These are phyloP conservation scores for Netelia melanura DNA, from an alignment of 2,888 invertebrate species.

Conservation along the genomic window DNA sequence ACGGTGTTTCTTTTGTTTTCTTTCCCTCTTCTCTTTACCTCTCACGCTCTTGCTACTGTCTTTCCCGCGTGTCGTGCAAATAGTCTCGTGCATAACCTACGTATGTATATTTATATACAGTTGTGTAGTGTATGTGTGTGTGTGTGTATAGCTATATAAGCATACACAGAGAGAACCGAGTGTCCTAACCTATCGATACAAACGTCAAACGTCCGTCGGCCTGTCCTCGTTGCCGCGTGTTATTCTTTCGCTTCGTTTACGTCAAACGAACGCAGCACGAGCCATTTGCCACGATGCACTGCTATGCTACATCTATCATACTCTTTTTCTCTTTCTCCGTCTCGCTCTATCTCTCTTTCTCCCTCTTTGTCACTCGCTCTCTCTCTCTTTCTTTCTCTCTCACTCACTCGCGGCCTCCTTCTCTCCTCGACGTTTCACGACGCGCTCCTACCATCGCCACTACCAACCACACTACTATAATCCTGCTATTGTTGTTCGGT, in stretches of 20 bases:
- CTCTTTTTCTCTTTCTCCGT: slow-evolving; percentile 55
- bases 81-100: slow-evolving; percentile 13
- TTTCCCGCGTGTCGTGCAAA: slow-evolving; percentile 7
- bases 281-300: slow-evolving; percentile 58
- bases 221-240: slow-evolving; percentile 30
- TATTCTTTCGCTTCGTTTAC: slow-evolving; percentile 47
- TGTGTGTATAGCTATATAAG: not conserved
- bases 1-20: not conserved
- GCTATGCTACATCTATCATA: slow-evolving; percentile 34
- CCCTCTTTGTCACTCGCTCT: not conserved
- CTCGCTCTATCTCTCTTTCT: slow-evolving; percentile 52
- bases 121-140: too few relatives aligned
- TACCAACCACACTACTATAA: slow-evolving; percentile 55
- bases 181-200: slow-evolving; percentile 44
- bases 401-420: slow-evolving; percentile 34
- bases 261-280: slow-evolving; percentile 50
- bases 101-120: not conserved
- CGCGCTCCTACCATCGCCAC: slow-evolving; percentile 15
- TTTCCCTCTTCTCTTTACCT: slow-evolving; percentile 29
- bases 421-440: slow-evolving; percentile 48
- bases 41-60: slow-evolving; percentile 33
- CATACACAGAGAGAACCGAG: not conserved
- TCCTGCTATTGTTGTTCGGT: slow-evolving; percentile 67
- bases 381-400: slow-evolving; percentile 54
- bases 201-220: slow-evolving; percentile 43